These are phyloP conservation scores for Pterobdella sp. DNA, from an alignment of 2,888 invertebrate species.

Conservation along the genomic window DNA sequence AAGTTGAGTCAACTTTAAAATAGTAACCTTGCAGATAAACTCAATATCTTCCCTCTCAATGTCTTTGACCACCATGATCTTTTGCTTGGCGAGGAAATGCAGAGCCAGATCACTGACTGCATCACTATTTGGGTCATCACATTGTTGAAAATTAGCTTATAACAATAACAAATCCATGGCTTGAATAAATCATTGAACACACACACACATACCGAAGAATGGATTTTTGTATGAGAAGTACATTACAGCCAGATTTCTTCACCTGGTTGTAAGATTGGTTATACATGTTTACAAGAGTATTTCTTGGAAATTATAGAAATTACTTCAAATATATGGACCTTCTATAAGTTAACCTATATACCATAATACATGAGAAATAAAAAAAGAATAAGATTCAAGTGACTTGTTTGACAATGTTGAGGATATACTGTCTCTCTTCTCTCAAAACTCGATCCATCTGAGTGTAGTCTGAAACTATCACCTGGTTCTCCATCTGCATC, in stretches of 20 bases:
- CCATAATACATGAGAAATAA: too few species aligned
- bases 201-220: conserved; percentile 61
- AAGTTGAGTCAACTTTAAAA: too few species aligned
- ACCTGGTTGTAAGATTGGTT: too few species aligned
- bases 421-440: conserved; percentile 91
- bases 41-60: conserved; percentile 96
- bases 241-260: conserved; percentile 95
- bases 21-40: conserved; percentile 81
- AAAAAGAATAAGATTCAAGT: too few species aligned
- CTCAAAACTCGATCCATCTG: conserved; percentile 97
- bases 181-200: too few species aligned
- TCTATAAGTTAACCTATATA: too few species aligned
- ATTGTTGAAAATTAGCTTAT: too few species aligned
- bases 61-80: conserved; percentile 95
- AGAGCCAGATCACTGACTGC: conserved; percentile 91
- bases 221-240: conserved; percentile 79
- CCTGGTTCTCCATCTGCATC: conserved; percentile 54
- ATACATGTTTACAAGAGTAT: too few species aligned
- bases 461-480: conserved; percentile 91
- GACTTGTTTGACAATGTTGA: conserved; percentile 96
- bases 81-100: conserved; percentile 96
- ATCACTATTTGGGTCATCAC: conserved; percentile 69
- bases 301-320: too few species aligned
- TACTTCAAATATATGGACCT: too few species aligned
- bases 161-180: too few species aligned